Evolutionary conservation across 2,888 invertebrate genomes (phyloP).

Genomic region (Isoperla grammatica): DNA sequence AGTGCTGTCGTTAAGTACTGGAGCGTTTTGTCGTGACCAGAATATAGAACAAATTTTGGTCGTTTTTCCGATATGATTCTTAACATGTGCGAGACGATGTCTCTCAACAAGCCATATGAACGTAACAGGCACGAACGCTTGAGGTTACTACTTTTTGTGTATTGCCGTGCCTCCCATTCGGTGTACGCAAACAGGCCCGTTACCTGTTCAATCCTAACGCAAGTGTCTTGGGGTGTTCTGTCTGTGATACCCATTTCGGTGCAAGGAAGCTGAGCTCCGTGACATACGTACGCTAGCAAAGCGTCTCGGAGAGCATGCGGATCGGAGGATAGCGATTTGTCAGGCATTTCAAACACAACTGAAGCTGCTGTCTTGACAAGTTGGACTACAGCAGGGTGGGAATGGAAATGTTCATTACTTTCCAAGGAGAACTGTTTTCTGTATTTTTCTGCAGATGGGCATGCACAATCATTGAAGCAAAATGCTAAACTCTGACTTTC

Average conservation of each 20-base stretch:
- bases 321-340: constrained; percentile 55
- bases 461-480: constrained; percentile 82
- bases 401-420: constrained; percentile 59
- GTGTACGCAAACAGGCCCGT: constrained; percentile 74
- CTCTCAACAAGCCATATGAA: constrained; percentile 77
- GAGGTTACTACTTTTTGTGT: constrained; percentile 56
- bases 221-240: constrained; percentile 34
- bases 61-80: constrained; percentile 71
- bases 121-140: constrained; percentile 62
- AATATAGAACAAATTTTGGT: constrained; percentile 72
- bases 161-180: constrained; percentile 68
- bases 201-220: constrained; percentile 42
- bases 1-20: constrained; percentile 77
- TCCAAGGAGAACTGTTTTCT: constrained; percentile 46
- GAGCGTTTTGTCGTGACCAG: constrained; percentile 88
- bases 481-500: constrained; percentile 79
- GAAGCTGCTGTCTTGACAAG: constrained; percentile 61
- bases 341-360: constrained; percentile 60
- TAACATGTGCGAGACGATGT: constrained; percentile 75
- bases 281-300: constrained; percentile 77
- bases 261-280: constrained; percentile 75
- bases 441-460: constrained; percentile 60
- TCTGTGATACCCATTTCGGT: constrained; percentile 43
- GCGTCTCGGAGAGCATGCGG: constrained; percentile 74
- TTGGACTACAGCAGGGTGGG: constrained; percentile 67